Evolutionary conservation across 2,888 invertebrate species (phyloP).

Genomic region (Phortica magna): DNA sequence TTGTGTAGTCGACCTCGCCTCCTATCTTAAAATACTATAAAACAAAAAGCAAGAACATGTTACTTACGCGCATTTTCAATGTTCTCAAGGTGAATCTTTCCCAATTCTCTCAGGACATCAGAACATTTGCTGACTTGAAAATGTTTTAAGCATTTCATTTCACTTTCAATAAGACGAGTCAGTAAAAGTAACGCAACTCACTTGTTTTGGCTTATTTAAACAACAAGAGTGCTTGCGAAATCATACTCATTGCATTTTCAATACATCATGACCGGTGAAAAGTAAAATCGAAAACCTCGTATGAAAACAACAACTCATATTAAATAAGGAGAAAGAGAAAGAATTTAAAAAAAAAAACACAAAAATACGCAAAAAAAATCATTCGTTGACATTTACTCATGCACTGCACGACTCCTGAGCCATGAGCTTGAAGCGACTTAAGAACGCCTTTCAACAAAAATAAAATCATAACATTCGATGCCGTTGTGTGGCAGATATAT

Average conservation of each 20-base stretch:
- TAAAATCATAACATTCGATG: constrained; percentile 2
- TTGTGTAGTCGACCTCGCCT: too few relatives aligned
- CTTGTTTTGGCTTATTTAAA: too few relatives aligned
- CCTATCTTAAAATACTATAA: too few relatives aligned
- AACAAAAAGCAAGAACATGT: too few relatives aligned
- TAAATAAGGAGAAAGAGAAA: background rate
- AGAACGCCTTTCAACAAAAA: background rate
- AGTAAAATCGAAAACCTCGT: background rate
- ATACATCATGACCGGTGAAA: background rate
- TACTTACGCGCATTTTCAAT: too few relatives aligned
- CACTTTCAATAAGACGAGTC: too few relatives aligned
- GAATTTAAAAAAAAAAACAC: background rate
- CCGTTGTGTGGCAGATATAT: background rate
- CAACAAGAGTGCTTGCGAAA: too few relatives aligned
- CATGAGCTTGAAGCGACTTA: background rate
- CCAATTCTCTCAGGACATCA: too few relatives aligned
- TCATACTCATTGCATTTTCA: constrained; percentile 1
- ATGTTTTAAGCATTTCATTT: too few relatives aligned
- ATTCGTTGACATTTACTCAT: background rate
- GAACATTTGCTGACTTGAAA: too few relatives aligned
- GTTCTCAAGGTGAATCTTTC: too few relatives aligned
- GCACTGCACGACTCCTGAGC: background rate
- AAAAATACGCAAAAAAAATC: constrained; percentile 2
- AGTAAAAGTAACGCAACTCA: too few relatives aligned
- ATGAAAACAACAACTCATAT: background rate